Evolutionary conservation across 2,888 invertebrate species (phyloP).

Genomic region (Apantesis nais): DNA sequence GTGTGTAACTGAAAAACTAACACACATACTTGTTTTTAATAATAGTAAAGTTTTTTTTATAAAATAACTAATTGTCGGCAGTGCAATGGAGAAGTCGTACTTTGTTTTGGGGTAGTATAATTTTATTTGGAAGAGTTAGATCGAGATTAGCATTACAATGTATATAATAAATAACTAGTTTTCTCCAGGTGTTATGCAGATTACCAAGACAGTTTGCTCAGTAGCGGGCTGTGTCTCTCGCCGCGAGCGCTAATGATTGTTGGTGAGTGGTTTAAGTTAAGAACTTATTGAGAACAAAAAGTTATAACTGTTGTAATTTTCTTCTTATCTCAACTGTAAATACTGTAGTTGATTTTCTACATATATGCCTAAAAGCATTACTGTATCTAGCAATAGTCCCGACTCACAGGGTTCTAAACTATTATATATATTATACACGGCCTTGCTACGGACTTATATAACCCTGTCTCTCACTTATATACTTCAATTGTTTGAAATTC

Average conservation of each 20-base stretch:
- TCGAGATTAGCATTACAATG: not conserved
- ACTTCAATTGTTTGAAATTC: not conserved
- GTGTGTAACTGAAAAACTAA: too few species aligned
- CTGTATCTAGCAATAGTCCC: too few species aligned
- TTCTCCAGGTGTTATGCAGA: constrained; percentile 57
- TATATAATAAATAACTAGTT: constrained; percentile 35
- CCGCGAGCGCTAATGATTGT: constrained; percentile 58
- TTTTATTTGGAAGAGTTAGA: not conserved
- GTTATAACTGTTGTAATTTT: not conserved
- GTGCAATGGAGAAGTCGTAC: not conserved
- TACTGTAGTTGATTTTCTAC: too few species aligned
- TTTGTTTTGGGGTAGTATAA: not conserved
- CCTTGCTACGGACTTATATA: too few species aligned
- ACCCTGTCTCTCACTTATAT: not conserved
- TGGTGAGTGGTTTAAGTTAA: constrained; percentile 34
- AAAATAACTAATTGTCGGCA: too few species aligned
- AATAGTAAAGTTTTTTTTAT: too few species aligned
- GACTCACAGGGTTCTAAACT: too few species aligned
- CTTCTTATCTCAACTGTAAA: not conserved
- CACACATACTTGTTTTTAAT: too few species aligned
- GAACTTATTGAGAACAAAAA: not conserved
- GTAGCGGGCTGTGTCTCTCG: constrained; percentile 53
- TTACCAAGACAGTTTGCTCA: constrained; percentile 54
- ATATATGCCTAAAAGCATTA: too few species aligned
- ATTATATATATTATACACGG: too few species aligned